A percentile compares a stretch with the other conserved stretches of the same genome.
Evolutionary conservation across 2,113 vertebrate species (phyloP).

Genomic region (Austrofundulus limnaeus): DNA sequence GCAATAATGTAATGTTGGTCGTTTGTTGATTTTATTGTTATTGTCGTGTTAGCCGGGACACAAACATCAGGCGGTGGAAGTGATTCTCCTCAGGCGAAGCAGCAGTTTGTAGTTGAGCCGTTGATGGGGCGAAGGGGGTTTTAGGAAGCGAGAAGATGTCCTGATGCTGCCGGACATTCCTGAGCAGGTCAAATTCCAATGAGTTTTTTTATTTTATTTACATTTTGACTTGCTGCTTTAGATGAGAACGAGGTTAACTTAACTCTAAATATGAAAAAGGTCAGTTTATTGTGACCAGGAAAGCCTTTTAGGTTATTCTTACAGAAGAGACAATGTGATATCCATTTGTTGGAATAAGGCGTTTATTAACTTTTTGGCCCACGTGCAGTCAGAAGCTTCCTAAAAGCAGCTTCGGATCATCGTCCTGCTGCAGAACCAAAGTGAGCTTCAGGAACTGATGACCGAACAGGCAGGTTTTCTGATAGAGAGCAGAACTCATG

Average conservation of each 20-base stretch:
- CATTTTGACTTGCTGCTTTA: conserved; percentile 5
- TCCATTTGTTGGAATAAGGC: no score
- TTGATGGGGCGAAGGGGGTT: conserved; percentile 59
- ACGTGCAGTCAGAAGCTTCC: no score
- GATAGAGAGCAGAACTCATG: no score
- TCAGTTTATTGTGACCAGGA: not conserved
- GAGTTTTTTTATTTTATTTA: conserved; percentile 26
- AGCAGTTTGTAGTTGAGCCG: conserved; percentile 74
- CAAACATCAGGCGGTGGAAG: conserved; percentile 84
- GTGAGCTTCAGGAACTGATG: no score
- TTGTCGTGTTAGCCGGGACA: conserved; percentile 79
- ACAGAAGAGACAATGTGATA: no score
- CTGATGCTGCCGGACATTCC: conserved; percentile 61
- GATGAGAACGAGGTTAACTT: not conserved
- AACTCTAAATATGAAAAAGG: not conserved
- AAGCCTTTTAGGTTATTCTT: no score
- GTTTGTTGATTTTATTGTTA: conserved; percentile 90
- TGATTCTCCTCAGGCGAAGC: conserved; percentile 91
- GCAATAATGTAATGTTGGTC: conserved; percentile 88
- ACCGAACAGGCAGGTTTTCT: no score
- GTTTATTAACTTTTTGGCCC: no score
- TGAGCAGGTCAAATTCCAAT: conserved; percentile 66
- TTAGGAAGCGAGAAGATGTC: conserved; percentile 61
- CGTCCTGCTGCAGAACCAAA: no score
- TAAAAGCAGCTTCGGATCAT: no score